Conservation (phyloP, 2,888 invertebrate species). For the Alitta virens region DNA sequence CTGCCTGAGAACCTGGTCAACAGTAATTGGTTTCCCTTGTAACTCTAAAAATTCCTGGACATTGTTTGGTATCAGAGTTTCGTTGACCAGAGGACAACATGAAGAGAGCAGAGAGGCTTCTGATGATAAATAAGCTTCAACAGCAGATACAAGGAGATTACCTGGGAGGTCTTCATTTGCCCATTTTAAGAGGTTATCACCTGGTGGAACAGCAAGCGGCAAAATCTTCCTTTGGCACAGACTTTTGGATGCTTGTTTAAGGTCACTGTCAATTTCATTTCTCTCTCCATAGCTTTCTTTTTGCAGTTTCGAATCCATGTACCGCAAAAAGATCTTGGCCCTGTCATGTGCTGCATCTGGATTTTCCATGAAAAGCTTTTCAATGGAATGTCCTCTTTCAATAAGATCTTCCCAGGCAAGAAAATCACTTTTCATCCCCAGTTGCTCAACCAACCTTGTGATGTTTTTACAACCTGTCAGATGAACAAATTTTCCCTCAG, state of each 20-base stretch:
- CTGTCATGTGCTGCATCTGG: constrained; percentile 1
- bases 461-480: too few species aligned
- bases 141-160: too few species aligned
- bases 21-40: too few species aligned
- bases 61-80: too few species aligned
- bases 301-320: constrained; percentile 20
- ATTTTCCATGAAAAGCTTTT: constrained; percentile 11
- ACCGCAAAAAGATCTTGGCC: constrained; percentile 7
- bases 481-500: too few species aligned
- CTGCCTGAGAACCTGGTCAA: constrained; percentile 16
- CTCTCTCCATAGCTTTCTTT: background rate
- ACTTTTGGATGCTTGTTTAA: background rate
- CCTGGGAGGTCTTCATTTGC: constrained; percentile 24
- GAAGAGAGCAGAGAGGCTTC: too few species aligned
- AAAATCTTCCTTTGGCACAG: constrained; percentile 22
- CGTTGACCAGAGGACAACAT: too few species aligned
- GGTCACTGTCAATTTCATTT: too few species aligned
- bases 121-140: too few species aligned
- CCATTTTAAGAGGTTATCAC: constrained; percentile 24
- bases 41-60: too few species aligned
- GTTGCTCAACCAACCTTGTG: constrained; percentile 10
- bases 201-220: constrained; percentile 31
- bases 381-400: constrained; percentile 30
- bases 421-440: constrained; percentile 32
- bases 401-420: constrained; percentile 25